Conservation (phyloP, 2,888 invertebrate genomes). For the Hirtodrosophila duncani region DNA sequence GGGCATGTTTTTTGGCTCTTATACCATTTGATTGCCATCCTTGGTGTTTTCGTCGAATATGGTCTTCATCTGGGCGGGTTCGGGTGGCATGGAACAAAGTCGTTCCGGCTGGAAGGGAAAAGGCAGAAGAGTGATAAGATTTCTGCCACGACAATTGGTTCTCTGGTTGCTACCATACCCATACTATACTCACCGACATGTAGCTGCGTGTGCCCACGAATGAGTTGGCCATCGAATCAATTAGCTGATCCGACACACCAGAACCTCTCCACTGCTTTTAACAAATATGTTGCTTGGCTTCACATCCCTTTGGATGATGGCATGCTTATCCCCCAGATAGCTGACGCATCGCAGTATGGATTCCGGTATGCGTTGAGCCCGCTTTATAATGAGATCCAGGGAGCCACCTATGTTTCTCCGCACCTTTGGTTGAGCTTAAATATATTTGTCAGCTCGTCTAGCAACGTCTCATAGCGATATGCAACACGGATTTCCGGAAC, state of each 20-base stretch:
- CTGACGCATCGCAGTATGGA: constrained; percentile 93
- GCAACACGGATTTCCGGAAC: constrained; percentile 98
- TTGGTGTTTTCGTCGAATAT: constrained; percentile 89
- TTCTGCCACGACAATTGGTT: too few relatives aligned
- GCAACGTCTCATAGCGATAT: constrained; percentile 94
- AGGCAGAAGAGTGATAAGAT: too few relatives aligned
- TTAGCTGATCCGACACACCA: constrained; percentile 98
- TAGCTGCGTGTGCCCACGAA: constrained; percentile 99
- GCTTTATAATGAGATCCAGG: constrained; percentile 96
- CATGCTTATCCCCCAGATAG: constrained; percentile 98
- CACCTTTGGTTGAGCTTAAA: constrained; percentile 80
- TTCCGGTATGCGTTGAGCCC: constrained; percentile 97
- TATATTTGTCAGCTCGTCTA: constrained; percentile 95
- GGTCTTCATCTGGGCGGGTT: constrained; percentile 88
- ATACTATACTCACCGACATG: constrained; percentile 92
- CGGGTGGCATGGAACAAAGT: constrained; percentile 97
- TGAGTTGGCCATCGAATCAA: constrained; percentile 99
- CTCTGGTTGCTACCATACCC: too few relatives aligned
- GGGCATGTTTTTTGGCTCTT: constrained; percentile 94
- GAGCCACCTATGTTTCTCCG: constrained; percentile 95
- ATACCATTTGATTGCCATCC: constrained; percentile 83
- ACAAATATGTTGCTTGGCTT: constrained; percentile 99
- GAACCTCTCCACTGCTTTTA: constrained; percentile 99
- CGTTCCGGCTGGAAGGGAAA: constrained; percentile 96
- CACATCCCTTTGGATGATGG: constrained; percentile 96